Conservation (phyloP, 2,888 invertebrate species). For the Pheosia gnoma region DNA sequence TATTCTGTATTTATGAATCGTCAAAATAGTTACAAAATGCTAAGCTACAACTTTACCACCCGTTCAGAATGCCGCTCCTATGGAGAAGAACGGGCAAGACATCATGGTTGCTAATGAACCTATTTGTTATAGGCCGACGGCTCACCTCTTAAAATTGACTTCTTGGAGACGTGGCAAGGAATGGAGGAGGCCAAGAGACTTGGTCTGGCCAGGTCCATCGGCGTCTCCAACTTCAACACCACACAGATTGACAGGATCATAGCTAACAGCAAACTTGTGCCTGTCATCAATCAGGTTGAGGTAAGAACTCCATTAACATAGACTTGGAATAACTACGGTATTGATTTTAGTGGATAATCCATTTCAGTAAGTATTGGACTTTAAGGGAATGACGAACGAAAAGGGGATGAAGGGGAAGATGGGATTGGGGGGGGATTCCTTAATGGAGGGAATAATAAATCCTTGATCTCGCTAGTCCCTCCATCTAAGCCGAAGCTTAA, state of each 20-base stretch:
- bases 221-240: slow-evolving; percentile 90
- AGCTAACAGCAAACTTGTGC: slow-evolving; percentile 78
- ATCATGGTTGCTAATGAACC: no score
- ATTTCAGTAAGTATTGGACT: not conserved
- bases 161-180: slow-evolving; percentile 87
- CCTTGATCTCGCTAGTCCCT: no score
- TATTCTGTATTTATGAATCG: no score
- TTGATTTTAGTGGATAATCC: not conserved
- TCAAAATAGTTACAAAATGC: no score
- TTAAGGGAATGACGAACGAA: not conserved
- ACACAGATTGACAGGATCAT: slow-evolving; percentile 87
- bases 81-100: no score
- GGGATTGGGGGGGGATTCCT: no score
- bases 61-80: no score
- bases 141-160: slow-evolving; percentile 81
- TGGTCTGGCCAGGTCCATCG: slow-evolving; percentile 87
- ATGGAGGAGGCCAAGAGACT: slow-evolving; percentile 87
- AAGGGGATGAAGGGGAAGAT: no score
- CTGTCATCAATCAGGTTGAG: slow-evolving; percentile 85
- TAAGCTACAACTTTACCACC: no score
- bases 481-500: no score
- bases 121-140: slow-evolving; percentile 47
- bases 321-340: no score
- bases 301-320: slow-evolving; percentile 31
- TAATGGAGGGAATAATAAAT: no score